Evolutionary conservation across 2,113 vertebrate species (phyloP), one percentile per base, ranked within the genome.

Genomic region (Chloroceryle aenea): DNA sequence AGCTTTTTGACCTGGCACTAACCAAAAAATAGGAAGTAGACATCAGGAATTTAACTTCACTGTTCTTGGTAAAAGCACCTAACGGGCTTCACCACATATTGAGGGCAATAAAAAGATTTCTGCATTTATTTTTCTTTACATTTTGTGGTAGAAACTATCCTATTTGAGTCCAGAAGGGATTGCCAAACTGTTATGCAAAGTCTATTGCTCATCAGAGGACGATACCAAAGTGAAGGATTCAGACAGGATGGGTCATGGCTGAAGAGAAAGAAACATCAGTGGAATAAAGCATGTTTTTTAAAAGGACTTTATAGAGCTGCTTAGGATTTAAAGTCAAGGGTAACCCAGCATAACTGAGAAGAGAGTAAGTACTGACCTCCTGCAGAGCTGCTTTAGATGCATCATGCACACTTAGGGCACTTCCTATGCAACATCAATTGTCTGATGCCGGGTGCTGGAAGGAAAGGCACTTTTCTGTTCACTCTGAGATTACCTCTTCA

Each of bases 311-410:
- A n/a, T 45, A 73, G 56, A 87, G 26, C 50, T 94, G 53, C 7
- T 83, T 80, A 64, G 63, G 22, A 90, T 94, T 93, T 83, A 76
- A 94, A 92, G 67, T 90, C 58, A 79, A 91, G 91, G 40, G 29
- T 91, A 94, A 85, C 53, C 8, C 58, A 73, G 40, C 56, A 22
- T 87, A 87, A 76, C 0, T 89, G 85, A 79, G 77, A 90, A 61
- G 17, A 81, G 16, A 50, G 0, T 56, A 82, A 75, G 85, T 58
- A 34, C 27, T 63, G 80, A 92, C 62, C 43, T 92, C 12, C 69
- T 10, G 17, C 45, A 88, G 85, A 83, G 42, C 78, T 95, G 75
- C 85, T 94, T 93, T 71, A 80, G 59, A 43, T 88, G 71, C 82
- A 77, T 83, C 22, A 22, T 22, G 25, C 66, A 76, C 40, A 26